Conservation (phyloP, 2,888 invertebrate species). For the Philereme transversata region DNA sequence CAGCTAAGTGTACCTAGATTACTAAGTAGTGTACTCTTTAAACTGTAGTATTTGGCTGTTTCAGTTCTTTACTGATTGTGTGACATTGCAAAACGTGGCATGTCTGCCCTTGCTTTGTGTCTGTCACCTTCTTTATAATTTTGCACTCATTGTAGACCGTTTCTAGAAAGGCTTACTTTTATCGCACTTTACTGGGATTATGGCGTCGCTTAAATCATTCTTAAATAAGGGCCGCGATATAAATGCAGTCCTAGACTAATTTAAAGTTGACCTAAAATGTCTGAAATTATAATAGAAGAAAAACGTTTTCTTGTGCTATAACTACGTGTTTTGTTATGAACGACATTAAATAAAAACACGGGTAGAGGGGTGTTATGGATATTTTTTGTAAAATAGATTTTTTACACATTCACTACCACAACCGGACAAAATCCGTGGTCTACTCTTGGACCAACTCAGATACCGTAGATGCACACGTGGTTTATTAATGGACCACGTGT, state of each 20-base stretch:
- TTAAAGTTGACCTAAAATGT: constrained; percentile 6
- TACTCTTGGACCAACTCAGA: no score
- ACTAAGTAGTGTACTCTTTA: no score
- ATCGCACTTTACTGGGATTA: constrained; percentile 12
- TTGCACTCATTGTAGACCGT: constrained; percentile 4
- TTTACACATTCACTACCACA: no score
- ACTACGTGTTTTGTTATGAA: no score
- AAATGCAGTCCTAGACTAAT: constrained; percentile 12
- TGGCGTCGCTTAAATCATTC: constrained; percentile 21
- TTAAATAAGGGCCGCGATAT: constrained; percentile 1
- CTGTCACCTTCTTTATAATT: constrained; percentile 11
- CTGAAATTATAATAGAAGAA: not conserved
- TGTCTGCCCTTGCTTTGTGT: constrained; percentile 7
- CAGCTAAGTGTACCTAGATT: no score
- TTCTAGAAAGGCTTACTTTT: constrained; percentile 10
- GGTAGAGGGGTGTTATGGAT: no score
- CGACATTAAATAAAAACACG: no score
- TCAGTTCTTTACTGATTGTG: not conserved
- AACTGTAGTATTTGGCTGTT: no score
- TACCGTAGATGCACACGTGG: no score
- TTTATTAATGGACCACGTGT: no score
- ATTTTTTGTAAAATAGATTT: no score
- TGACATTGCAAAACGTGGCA: not conserved
- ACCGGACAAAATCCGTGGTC: no score
- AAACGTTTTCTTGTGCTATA: not conserved